Percentiles rank a stretch among this genome's conserved stretches.
These are phyloP conservation scores for Crocuta crocuta DNA, from an alignment of 2,113 vertebrate genomes.

Conservation along the genomic window DNA sequence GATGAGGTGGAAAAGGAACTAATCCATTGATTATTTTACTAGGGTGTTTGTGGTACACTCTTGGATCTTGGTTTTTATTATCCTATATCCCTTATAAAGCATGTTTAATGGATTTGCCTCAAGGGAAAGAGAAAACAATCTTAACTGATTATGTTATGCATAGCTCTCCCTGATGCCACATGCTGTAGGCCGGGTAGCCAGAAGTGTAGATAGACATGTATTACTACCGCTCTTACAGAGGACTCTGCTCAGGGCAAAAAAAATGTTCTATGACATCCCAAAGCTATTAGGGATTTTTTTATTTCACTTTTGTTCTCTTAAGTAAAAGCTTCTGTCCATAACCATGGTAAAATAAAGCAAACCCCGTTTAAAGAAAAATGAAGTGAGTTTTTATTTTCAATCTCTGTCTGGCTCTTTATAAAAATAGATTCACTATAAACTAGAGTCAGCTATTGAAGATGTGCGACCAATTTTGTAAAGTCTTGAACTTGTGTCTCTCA, in stretches of 20 bases:
- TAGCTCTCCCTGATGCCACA: constrained; percentile 74
- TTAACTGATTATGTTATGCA: constrained; percentile 74
- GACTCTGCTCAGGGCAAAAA: constrained; percentile 77
- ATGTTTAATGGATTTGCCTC: constrained; percentile 78
- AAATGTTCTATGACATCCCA: constrained; percentile 81
- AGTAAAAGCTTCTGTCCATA: constrained; percentile 88
- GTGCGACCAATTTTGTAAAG: constrained; percentile 88
- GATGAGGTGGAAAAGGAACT: constrained; percentile 63
- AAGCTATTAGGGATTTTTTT: constrained; percentile 83
- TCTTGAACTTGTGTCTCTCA: constrained; percentile 89
- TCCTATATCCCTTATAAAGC: constrained; percentile 76
- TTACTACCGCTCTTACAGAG: constrained; percentile 76
- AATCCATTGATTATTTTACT: constrained; percentile 75
- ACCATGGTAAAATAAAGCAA: constrained; percentile 85
- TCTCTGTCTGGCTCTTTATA: constrained; percentile 85
- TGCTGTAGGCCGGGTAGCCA: constrained; percentile 60
- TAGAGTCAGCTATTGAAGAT: constrained; percentile 88
- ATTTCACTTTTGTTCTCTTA: constrained; percentile 88
- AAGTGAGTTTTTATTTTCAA: constrained; percentile 87
- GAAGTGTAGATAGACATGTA: constrained; percentile 82
- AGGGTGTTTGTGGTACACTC: constrained; percentile 67
- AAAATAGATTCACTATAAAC: constrained; percentile 86
- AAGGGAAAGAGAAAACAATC: constrained; percentile 76
- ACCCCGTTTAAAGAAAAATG: constrained; percentile 85
- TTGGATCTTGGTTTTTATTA: constrained; percentile 80